Evolutionary conservation across 2,888 invertebrate genomes (phyloP).

Genomic region (Diabrotica balteata): DNA sequence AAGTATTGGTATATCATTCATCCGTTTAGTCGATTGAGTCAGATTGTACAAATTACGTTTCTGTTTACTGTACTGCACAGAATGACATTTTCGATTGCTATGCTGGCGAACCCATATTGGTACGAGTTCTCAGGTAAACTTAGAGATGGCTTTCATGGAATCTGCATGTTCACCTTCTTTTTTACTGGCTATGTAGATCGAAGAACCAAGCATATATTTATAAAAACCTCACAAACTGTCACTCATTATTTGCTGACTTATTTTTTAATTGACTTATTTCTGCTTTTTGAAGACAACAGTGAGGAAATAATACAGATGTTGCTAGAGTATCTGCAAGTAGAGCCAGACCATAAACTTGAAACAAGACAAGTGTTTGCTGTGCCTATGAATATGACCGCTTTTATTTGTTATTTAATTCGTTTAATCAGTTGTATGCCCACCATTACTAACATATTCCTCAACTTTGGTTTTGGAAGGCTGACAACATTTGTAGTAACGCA

Average conservation of each 20-base stretch:
- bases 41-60: constrained; percentile 17
- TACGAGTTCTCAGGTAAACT: background rate
- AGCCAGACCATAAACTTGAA: too few species aligned
- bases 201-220: constrained; percentile 13
- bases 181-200: constrained; percentile 21
- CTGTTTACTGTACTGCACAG: constrained; percentile 6
- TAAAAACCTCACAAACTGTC: constrained; percentile 15
- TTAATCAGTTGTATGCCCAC: background rate
- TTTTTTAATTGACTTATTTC: constrained; percentile 25
- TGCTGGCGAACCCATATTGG: background rate
- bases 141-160: constrained; percentile 4
- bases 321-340: background rate
- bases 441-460: background rate
- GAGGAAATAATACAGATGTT: background rate
- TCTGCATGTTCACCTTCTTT: constrained; percentile 18
- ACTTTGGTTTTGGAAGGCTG: background rate
- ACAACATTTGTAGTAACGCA: background rate
- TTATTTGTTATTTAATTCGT: background rate
- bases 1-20: constrained; percentile 30
- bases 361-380: too few species aligned
- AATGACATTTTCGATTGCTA: background rate
- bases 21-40: constrained; percentile 29
- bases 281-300: background rate
- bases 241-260: constrained; percentile 19
- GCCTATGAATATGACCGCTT: too few species aligned